Conservation (phyloP, 1,140 invertebrate species). For the Temnothorax curvispinosus region DNA sequence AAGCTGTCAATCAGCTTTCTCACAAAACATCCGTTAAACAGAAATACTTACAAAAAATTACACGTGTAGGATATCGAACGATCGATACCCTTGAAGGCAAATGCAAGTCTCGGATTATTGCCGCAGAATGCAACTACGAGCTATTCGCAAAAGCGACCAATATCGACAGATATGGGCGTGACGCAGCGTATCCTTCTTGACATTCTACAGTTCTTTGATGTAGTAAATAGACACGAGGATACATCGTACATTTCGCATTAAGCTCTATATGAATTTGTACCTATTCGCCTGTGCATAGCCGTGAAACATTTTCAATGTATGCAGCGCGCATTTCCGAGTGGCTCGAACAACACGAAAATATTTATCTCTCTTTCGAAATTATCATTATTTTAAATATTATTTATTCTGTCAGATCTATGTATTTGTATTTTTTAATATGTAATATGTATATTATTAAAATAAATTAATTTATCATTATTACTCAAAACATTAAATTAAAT, state of each 20-base stretch:
- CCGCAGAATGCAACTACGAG: slow-evolving; percentile 16
- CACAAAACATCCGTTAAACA: neutral
- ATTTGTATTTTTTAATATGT: neutral
- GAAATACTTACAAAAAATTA: neutral
- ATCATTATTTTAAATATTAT: slow-evolving; percentile 5
- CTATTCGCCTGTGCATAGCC: neutral
- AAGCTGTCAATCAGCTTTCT: neutral
- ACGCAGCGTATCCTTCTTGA: slow-evolving; percentile 34
- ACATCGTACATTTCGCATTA: slow-evolving; percentile 5
- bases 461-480: neutral
- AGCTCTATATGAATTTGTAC: neutral
- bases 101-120: slow-evolving; percentile 29
- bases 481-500: neutral
- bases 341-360: neutral
- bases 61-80: neutral
- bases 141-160: slow-evolving; percentile 14
- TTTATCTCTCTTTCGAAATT: neutral
- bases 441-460: slow-evolving; percentile 1
- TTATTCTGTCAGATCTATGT: too few relatives aligned
- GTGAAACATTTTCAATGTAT: neutral
- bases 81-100: slow-evolving; percentile 29
- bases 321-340: neutral
- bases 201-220: slow-evolving; percentile 41
- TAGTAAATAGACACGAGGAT: neutral
- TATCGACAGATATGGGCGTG: slow-evolving; percentile 41